Evolutionary conservation across 2,888 invertebrate species (phyloP), one percentile per base, ranked within the genome.

Genomic region (Hirtodrosophila confusa): DNA sequence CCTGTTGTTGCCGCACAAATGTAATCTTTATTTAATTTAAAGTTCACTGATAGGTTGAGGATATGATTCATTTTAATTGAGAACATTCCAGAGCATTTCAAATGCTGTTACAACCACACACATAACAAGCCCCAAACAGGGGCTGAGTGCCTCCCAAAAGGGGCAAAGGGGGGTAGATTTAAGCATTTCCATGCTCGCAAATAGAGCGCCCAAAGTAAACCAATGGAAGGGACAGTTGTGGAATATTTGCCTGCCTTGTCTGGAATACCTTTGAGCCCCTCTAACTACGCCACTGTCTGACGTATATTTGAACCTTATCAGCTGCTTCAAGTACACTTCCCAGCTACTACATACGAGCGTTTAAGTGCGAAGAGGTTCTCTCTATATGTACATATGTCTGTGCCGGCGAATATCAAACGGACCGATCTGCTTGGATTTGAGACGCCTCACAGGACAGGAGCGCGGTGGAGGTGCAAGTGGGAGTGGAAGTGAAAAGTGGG

Each of bases 61-160:
- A 79, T 80, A 83, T 84, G 82, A 83, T 80, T 83, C 83, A 84
- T 69, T 78, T 71, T 67, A 79, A 83, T 83, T 83, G 79, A 79
- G 71, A 75, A 80, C 76, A 79, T 80, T 80, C 79, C 80, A 75
- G 44, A 49, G 69, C 40, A 48, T 45, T 71, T 65, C 49, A 50
- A 69, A 61, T 43, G 45, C 62, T 27, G 12, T 43, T 40, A 39
- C 69, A 69, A 29, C 49, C 57, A n/a, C 43, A 47, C 37, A 35
- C 55, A 54, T 9, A 53, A 24, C 45, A 35, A 44, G 17, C 3
- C 7, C 27, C 4, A 3, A 9, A 2, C 65, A 67, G 53, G 2
- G 66, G 31, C 60, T 33, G 44, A 44, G 23, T 40, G 31, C n/a
- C 10, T 6, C 27, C 6, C 17, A 17, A 17, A 33, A 29, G 27